phyloP scores from a whole-genome alignment of 2,797 vertebrate genomes.

The Neoniphon sammara region DNA sequence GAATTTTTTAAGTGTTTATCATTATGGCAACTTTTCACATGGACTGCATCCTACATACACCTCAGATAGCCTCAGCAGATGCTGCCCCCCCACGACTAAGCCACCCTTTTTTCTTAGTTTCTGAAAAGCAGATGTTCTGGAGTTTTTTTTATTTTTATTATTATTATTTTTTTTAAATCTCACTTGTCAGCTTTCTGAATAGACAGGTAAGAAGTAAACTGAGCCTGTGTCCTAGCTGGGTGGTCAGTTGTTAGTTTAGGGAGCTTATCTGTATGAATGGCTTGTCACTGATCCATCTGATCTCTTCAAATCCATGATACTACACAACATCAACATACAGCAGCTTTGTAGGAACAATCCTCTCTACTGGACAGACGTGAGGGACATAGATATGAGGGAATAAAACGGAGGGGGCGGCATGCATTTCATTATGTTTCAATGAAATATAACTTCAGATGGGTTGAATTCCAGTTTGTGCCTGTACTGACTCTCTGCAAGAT shows the following conservation, averaged over 20 bases:
- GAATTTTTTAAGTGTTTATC: too few species aligned
- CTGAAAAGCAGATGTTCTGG: neutral
- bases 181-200: neutral
- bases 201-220: neutral
- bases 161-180: too few species aligned
- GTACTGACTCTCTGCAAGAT: neutral
- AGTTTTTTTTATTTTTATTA: too few species aligned
- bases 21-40: neutral
- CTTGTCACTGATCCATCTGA: neutral
- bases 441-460: neutral
- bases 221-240: neutral
- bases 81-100: too few species aligned
- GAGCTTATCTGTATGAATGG: slow-evolving; percentile 1
- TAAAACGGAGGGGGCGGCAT: neutral
- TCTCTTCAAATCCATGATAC: neutral
- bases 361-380: neutral
- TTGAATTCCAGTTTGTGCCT: neutral
- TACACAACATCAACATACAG: neutral
- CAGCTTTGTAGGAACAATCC: neutral
- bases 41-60: neutral
- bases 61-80: neutral
- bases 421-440: too few species aligned
- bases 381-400: neutral
- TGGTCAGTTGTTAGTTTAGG: neutral
- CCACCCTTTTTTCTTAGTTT: neutral